A percentile compares a stretch with the other conserved stretches of the same genome.
These are phyloP conservation scores for Sinella curviseta DNA, from an alignment of 1,140 invertebrate species.

Conservation along the genomic window DNA sequence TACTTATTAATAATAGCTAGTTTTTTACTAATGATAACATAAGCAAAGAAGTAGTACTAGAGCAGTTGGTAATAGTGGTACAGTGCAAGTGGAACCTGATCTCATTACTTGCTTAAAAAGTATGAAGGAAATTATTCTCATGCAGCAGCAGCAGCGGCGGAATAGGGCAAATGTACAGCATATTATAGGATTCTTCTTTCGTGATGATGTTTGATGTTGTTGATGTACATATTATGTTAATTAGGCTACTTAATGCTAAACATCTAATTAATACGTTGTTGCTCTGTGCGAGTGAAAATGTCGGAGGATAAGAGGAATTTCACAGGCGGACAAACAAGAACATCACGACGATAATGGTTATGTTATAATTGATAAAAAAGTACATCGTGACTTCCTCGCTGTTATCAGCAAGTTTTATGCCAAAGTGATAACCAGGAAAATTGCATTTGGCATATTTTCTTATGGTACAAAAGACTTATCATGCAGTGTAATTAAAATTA, in stretches of 20 bases:
- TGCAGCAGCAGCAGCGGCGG: neutral
- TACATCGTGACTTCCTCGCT: too few relatives aligned
- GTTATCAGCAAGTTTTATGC: too few relatives aligned
- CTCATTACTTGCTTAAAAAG: neutral
- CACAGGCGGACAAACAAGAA: neutral
- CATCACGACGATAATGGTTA: too few relatives aligned
- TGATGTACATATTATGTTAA: constrained; percentile 7
- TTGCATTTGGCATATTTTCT: too few relatives aligned
- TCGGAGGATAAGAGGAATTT: neutral
- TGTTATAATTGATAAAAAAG: too few relatives aligned
- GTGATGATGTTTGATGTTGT: neutral
- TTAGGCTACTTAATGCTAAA: constrained; percentile 17
- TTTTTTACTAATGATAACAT: constrained; percentile 21
- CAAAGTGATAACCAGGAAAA: too few relatives aligned
- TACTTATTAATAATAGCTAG: constrained; percentile 8
- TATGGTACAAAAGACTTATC: too few relatives aligned
- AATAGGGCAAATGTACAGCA: neutral
- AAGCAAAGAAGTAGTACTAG: neutral
- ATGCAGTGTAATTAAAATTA: too few relatives aligned
- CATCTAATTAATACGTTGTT: constrained; percentile 6
- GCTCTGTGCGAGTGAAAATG: neutral
- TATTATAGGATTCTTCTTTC: neutral
- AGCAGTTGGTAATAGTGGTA: neutral
- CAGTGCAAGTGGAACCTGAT: neutral
- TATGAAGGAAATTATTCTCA: neutral